Evolutionary conservation across 1,140 invertebrate genomes (phyloP).

Genomic region (Helicoverpa zea): DNA sequence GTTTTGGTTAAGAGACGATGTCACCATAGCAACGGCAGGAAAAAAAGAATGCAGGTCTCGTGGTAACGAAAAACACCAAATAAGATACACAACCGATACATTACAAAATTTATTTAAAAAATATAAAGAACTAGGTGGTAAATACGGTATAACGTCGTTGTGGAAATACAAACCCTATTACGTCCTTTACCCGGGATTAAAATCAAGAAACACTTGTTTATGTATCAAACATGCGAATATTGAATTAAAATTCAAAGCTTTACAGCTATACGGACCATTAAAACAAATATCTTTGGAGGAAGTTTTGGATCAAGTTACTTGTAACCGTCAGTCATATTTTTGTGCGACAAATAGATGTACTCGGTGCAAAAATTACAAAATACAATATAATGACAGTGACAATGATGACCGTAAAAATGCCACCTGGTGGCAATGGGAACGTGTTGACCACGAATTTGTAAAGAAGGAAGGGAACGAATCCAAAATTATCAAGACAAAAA

Average conservation of each 20-base stretch:
- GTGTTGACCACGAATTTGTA: too few species aligned
- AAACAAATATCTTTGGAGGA: background rate
- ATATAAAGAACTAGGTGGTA: background rate
- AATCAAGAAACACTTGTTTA: too few species aligned
- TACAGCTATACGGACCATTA: background rate
- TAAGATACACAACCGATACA: background rate
- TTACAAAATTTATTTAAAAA: conserved; percentile 4
- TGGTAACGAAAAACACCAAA: background rate
- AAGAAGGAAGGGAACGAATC: background rate
- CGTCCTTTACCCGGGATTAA: background rate
- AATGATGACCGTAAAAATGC: background rate
- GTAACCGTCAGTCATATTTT: background rate
- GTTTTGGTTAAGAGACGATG: background rate
- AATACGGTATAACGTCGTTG: background rate
- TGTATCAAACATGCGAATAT: background rate
- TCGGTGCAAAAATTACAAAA: conserved; percentile 11
- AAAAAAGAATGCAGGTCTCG: background rate
- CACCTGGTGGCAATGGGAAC: conserved; percentile 16
- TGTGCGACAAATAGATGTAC: background rate
- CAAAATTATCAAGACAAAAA: background rate
- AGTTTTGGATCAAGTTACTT: background rate
- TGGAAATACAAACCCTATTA: background rate
- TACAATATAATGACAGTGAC: background rate
- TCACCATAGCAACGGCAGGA: background rate
- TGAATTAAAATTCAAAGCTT: background rate